A percentile compares a stretch with the other conserved stretches of the same genome.
phyloP scores from a whole-genome alignment of 2,888 invertebrate genomes.

The Erynnis tages region DNA sequence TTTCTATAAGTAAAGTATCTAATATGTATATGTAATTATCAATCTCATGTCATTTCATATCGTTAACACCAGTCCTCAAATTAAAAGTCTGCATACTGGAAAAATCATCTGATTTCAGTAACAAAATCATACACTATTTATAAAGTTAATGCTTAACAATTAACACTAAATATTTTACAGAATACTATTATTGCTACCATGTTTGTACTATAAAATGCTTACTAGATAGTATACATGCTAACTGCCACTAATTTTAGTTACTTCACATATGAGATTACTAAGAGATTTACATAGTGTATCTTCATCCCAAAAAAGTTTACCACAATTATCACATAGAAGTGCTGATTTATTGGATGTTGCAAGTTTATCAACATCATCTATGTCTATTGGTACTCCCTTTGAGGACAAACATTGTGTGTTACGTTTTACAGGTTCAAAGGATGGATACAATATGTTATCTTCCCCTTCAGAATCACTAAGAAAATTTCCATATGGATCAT shows the following conservation, averaged over 20 bases:
- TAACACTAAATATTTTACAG: no score
- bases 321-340: conserved; percentile 87
- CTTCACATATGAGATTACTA: conserved; percentile 48
- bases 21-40: no score
- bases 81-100: no score
- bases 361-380: conserved; percentile 70
- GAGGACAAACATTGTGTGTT: conserved; percentile 68
- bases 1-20: no score
- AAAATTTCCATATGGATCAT: conserved; percentile 57
- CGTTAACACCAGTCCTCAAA: no score
- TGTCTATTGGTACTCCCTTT: conserved; percentile 79
- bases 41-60: no score
- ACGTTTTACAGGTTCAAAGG: conserved; percentile 27
- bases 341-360: conserved; percentile 77
- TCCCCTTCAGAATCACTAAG: conserved; percentile 68
- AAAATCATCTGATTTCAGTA: no score
- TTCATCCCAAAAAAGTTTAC: conserved; percentile 87
- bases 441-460: conserved; percentile 50
- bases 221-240: not conserved
- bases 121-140: no score
- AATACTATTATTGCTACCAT: no score
- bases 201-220: no score
- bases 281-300: conserved; percentile 55
- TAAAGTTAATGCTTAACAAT: no score
- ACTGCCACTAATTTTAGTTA: conserved; percentile 37